Evolutionary conservation across 2,797 vertebrate genomes (phyloP), one percentile per base, ranked within the genome.

Genomic region (Thalassophryne amazonica): DNA sequence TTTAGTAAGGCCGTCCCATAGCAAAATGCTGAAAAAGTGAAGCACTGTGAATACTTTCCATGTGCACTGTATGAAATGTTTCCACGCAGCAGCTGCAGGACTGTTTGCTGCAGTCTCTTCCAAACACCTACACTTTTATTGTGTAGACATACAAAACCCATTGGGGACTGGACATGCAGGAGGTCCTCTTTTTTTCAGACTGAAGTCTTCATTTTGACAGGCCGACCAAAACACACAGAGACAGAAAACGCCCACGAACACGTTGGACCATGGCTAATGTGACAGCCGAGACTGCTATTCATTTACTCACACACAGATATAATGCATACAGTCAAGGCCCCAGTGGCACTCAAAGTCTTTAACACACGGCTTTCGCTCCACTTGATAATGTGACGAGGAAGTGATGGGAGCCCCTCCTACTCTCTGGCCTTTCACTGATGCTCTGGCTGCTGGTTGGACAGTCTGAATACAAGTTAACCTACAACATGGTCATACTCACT

Each of bases 41-140:
- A n/a, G n/a, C n/a, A n/a, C n/a, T n/a, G n/a, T n/a, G n/a, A n/a
- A n/a, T n/a, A n/a, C n/a, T n/a, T n/a, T n/a, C n/a, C n/a, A n/a
- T n/a, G n/a, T n/a, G n/a, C n/a, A n/a, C n/a, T n/a, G n/a, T n/a
- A n/a, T n/a, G n/a, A n/a, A n/a, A n/a, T n/a, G n/a, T n/a, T n/a
- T n/a, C n/a, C n/a, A n/a, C n/a, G 25, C 31, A 13, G 27, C 35
- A 51, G 47, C 56, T 40, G 50, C 29, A 45, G 33, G 41, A 25
- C 14, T 19, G 49, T 16, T 50, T 40, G 20, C 10, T 40, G n/a
- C 36, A 25, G 61, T 55, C 60, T 66, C 62, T 76, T 73, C 78
- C 40, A 53, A 65, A 85, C 83, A 82, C 84, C 74, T 73, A 88
- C 87, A 71, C 81, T 49, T 84, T 79, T 63, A 67, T 60, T 70